Conservation (phyloP, 1,140 invertebrate genomes). For the Oscheius sp. region DNA sequence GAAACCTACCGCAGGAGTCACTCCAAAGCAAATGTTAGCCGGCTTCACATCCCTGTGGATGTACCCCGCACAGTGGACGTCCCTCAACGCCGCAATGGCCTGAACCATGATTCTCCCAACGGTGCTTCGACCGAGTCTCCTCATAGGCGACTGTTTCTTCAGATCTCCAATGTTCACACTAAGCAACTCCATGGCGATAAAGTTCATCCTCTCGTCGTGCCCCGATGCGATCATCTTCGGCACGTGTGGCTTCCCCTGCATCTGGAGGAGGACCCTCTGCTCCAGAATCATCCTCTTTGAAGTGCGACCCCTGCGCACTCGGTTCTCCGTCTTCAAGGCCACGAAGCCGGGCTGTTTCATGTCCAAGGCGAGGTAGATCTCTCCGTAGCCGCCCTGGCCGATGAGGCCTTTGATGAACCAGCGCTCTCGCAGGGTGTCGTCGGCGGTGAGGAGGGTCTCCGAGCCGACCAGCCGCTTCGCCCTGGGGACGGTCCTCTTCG, state of each 20-base stretch:
- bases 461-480: too few relatives aligned
- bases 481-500: too few relatives aligned
- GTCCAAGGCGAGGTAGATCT: conserved; percentile 96
- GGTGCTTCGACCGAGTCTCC: conserved; percentile 89
- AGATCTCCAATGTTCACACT: conserved; percentile 95
- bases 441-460: neutral
- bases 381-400: conserved; percentile 74
- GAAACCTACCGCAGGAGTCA: too few relatives aligned
- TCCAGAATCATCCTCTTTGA: conserved; percentile 91
- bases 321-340: conserved; percentile 94
- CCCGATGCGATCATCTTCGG: conserved; percentile 43
- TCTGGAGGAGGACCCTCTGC: conserved; percentile 87
- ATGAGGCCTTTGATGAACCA: neutral
- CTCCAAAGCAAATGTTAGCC: conserved; percentile 51
- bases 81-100: conserved; percentile 78
- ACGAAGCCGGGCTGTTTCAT: conserved; percentile 75
- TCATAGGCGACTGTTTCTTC: conserved; percentile 78
- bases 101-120: conserved; percentile 88
- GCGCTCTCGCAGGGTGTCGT: neutral
- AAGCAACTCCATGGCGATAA: conserved; percentile 72
- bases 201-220: conserved; percentile 22
- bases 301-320: conserved; percentile 85
- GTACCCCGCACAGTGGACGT: conserved; percentile 96
- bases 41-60: conserved; percentile 80
- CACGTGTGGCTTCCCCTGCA: conserved; percentile 69